Percentiles rank a stretch among this genome's conserved stretches.
Conservation (phyloP, 2,113 vertebrate genomes). For the Tragelaphus strepsiceros region DNA sequence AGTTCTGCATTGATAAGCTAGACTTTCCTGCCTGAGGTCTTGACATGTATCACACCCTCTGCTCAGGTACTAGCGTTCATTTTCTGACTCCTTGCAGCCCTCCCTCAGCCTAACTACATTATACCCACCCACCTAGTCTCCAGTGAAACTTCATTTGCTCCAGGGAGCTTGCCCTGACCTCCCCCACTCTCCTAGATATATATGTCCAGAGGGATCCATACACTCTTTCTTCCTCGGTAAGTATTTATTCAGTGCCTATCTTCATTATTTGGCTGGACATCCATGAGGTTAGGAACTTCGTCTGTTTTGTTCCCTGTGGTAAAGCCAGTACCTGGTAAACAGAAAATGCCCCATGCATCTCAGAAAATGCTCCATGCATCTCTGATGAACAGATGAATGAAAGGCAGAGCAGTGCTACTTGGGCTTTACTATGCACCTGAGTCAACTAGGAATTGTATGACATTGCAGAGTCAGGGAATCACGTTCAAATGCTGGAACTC, state of each 20-base stretch:
- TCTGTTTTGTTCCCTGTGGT: neutral
- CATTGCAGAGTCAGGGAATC: neutral
- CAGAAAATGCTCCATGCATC: neutral
- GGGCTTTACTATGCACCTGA: neutral
- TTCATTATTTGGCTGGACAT: too few relatives aligned
- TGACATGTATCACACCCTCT: neutral
- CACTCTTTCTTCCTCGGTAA: neutral
- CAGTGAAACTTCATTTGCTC: neutral
- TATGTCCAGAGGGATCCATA: neutral
- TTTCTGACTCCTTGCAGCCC: neutral
- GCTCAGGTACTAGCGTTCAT: neutral
- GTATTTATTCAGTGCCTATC: neutral
- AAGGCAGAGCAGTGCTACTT: rapidly evolving
- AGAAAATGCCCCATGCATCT: neutral
- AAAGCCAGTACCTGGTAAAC: neutral
- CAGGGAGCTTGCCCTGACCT: neutral
- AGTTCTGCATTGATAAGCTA: neutral
- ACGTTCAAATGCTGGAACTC: neutral
- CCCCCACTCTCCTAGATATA: neutral
- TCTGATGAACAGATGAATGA: neutral
- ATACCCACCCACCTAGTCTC: neutral
- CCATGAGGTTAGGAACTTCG: rapidly evolving
- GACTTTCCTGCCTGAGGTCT: neutral
- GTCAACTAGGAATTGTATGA: neutral
- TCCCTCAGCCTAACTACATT: neutral